Conservation (phyloP, 2,113 vertebrate genomes). For the Tapirus terrestris region DNA sequence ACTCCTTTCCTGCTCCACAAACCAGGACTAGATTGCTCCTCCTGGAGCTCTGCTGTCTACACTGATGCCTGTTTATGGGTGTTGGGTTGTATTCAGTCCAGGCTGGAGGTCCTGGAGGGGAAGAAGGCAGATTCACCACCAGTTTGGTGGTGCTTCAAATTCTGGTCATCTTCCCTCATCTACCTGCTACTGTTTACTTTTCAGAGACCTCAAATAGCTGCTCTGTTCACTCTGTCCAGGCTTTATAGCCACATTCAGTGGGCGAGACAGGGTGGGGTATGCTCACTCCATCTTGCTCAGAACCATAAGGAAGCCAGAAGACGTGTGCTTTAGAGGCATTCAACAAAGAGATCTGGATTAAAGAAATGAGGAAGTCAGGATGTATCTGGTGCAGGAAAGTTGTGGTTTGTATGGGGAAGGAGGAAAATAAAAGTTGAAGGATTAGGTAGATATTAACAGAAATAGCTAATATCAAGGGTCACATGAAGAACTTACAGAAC, state of each 20-base stretch:
- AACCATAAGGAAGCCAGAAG: not conserved
- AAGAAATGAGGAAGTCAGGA: not conserved
- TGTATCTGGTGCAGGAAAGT: not conserved
- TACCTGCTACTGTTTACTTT: not conserved
- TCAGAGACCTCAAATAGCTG: not conserved
- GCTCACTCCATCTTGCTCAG: not conserved
- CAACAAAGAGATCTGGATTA: not conserved
- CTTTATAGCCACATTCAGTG: not conserved
- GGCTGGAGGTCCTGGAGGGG: not conserved
- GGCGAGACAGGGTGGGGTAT: not conserved
- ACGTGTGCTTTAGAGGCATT: not conserved
- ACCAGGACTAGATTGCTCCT: not conserved
- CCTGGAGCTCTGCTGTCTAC: accelerated
- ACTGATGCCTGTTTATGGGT: accelerated
- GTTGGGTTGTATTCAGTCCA: not conserved
- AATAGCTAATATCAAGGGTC: accelerated
- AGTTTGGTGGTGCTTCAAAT: not conserved
- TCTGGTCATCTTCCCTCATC: too few relatives aligned
- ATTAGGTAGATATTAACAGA: too few relatives aligned
- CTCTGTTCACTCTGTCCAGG: too few relatives aligned
- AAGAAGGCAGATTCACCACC: not conserved
- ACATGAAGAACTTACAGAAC: accelerated
- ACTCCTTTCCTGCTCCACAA: not conserved
- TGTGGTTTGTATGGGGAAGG: not conserved
- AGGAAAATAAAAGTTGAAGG: not conserved